Evolutionary conservation across 53 echinoderm and acorn worm species (phyloP), one percentile per base, ranked within the genome.

Genomic region (Paelopatides confundens): DNA sequence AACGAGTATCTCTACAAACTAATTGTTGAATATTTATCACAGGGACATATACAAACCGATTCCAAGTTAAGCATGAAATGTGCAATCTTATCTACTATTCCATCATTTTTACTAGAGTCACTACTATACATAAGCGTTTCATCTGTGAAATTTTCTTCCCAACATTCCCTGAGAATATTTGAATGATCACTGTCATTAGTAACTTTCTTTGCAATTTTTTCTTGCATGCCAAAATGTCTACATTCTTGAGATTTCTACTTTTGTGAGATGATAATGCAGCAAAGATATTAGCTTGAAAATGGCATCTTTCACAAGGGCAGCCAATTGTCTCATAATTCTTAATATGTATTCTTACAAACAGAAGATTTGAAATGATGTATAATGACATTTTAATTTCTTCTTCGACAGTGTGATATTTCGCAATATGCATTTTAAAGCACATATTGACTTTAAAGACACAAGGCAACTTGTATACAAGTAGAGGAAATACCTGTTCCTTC

Each of bases 41-140:
- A 74, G 76, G 76, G 37, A 74, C 26, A 74, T 40, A 38, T 24
- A n/a, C 34, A 74, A 40, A 74, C 76, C 34, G 76, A 74, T 37
- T 46, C 76, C 47, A 74, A n/a, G 18, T 74, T 74, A 24, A 66
- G 66, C 66, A 66, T 66, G 33, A 28, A 28, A 14, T 4, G 76
- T 21, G 66, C 66, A 31, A 66, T 66, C 29, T 31, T 33, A 6
- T 27, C 66, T 66, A 66, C 29, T 27, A 26, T 29, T 27, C 33
- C 31, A 24, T 33, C 10, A 27, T 1, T 30, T 27, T 27, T 66
- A 2, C 27, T 37, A 74, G 36, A 21, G 1, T 17, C 3, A 38
- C 21, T 37, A 35, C 21, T 40, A 15, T 74, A 18, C 2, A 40
- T 4, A 35, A 38, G 18, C 5, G 18, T 6, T 21, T 74, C 47